Conservation (phyloP, 2,888 invertebrate genomes). For the Ophion ventricosus region DNA sequence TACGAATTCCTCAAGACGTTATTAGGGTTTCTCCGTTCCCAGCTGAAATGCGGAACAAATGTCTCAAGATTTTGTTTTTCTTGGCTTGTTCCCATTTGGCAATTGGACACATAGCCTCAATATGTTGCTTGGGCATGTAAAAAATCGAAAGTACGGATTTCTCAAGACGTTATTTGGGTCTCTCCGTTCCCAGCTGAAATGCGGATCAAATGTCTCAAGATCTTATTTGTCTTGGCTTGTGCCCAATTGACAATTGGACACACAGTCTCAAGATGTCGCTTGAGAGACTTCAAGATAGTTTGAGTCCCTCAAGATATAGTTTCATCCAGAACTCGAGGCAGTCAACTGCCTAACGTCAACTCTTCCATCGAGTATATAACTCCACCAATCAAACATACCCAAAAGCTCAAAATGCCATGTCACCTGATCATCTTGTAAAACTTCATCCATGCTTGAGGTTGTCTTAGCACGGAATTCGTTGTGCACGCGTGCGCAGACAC, state of each 20-base stretch:
- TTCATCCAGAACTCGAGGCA: neutral
- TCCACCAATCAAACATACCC: neutral
- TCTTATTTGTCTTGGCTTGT: neutral
- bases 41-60: neutral
- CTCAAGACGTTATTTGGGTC: neutral
- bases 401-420: neutral
- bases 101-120: neutral
- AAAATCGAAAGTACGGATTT: no score
- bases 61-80: neutral
- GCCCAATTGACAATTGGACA: neutral
- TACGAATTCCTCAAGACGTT: neutral
- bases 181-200: neutral
- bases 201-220: neutral
- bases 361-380: neutral
- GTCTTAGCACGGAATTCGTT: neutral
- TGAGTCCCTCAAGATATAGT: neutral
- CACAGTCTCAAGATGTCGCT: neutral
- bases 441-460: neutral
- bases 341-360: neutral
- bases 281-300: no score
- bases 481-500: neutral
- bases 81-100: neutral
- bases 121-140: no score
- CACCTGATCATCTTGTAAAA: neutral
- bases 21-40: neutral